Evolutionary conservation across 2,797 vertebrate species (phyloP).

Genomic region (Mus minutoides): DNA sequence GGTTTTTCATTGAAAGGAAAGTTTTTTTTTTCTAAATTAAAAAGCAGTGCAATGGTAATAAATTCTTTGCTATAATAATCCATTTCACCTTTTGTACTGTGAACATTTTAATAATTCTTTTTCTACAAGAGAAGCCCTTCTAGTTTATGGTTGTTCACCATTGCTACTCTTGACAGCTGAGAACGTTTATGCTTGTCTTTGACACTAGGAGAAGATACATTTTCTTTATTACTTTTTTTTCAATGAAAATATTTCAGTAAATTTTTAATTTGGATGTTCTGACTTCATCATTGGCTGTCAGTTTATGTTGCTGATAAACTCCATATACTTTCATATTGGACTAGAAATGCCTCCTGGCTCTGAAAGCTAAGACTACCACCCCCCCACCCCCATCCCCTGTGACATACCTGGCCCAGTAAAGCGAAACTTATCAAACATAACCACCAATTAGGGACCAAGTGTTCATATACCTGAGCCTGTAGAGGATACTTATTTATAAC

Average conservation of each 20-base stretch:
- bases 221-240: constrained; percentile 42
- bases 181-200: constrained; percentile 34
- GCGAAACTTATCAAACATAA: neutral
- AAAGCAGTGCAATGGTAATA: neutral
- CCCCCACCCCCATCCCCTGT: neutral
- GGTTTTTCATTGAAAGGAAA: neutral
- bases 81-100: neutral
- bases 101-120: constrained; percentile 11
- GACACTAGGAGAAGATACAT: constrained; percentile 36
- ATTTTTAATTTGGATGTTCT: neutral
- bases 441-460: neutral
- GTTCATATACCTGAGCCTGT: no score
- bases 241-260: constrained; percentile 33
- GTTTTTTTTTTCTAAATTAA: neutral
- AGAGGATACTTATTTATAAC: neutral
- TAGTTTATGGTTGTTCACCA: neutral
- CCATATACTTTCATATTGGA: neutral
- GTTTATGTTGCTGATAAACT: constrained; percentile 42
- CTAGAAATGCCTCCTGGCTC: no score
- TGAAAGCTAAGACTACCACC: neutral
- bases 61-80: constrained; percentile 5
- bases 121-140: neutral
- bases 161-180: neutral
- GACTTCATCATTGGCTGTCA: neutral
- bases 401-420: neutral